Evolutionary conservation across 2,797 vertebrate genomes (phyloP).

Genomic region (Vespertilio murinus): DNA sequence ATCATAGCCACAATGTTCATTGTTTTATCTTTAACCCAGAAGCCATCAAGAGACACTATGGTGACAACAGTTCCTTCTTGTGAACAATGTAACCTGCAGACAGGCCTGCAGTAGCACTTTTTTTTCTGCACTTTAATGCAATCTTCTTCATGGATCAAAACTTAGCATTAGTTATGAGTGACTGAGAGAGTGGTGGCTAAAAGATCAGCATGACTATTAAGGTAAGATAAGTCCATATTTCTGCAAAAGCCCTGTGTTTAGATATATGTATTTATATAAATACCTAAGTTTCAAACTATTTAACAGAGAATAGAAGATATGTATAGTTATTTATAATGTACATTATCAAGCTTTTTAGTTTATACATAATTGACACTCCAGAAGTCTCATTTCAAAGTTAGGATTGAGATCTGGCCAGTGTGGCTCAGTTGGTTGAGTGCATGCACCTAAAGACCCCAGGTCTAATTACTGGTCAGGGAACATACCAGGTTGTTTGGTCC

Average conservation of each 20-base stretch:
- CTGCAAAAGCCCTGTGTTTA: not conserved
- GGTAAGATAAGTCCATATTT: not conserved
- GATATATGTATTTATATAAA: not conserved
- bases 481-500: not conserved
- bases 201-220: not conserved
- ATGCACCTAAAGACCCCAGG: not conserved
- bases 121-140: not conserved
- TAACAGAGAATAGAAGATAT: not conserved
- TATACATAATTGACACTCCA: not conserved
- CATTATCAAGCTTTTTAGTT: not conserved
- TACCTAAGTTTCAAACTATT: not conserved
- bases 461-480: not conserved
- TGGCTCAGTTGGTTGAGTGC: not conserved
- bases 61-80: not conserved
- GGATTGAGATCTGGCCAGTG: not conserved
- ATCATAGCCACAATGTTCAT: not conserved
- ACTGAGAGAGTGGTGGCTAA: not conserved
- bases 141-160: not conserved
- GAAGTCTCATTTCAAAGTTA: conserved; percentile 23
- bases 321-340: not conserved
- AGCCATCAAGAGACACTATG: not conserved
- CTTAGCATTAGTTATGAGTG: not conserved
- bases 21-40: not conserved
- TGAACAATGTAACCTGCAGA: not conserved
- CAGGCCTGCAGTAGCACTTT: not conserved